phyloP scores from a whole-genome alignment of 2,113 vertebrate species.

The Rattus rattus region DNA sequence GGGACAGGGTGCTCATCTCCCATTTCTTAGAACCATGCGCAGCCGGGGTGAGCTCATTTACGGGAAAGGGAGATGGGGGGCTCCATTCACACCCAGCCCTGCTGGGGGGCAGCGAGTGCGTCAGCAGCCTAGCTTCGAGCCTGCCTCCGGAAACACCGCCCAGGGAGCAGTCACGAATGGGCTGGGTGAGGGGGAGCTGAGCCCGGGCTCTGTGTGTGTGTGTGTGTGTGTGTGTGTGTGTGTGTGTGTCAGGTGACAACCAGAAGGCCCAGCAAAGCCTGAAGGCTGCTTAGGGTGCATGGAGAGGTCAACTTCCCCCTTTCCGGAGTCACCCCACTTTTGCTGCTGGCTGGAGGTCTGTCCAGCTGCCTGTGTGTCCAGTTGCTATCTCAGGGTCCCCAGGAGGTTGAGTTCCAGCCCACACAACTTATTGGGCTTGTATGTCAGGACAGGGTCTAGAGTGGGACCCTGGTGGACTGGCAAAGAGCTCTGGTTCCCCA shows the following conservation, averaged over 20 bases:
- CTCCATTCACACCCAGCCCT: constrained; percentile 70
- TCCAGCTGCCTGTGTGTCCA: background rate
- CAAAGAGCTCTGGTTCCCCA: background rate
- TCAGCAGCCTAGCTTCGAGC: constrained; percentile 55
- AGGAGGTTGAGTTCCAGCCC: background rate
- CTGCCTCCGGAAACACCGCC: constrained; percentile 77
- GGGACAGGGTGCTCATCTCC: constrained; percentile 56
- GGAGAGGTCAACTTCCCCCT: constrained; percentile 68
- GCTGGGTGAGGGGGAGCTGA: constrained; percentile 46
- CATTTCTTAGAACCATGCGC: constrained; percentile 44
- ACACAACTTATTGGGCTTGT: background rate
- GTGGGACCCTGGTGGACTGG: constrained; percentile 41
- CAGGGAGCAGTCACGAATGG: constrained; percentile 78
- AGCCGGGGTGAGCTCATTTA: constrained; percentile 77
- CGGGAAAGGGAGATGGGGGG: constrained; percentile 81
- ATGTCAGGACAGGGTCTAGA: background rate
- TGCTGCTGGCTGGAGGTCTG: background rate
- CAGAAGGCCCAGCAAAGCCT: constrained; percentile 42
- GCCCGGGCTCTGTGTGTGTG: background rate
- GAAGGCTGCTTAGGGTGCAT: constrained; percentile 61
- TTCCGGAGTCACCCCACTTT: background rate
- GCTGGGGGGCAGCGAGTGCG: constrained; percentile 58
- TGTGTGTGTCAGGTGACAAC: constrained; percentile 72
- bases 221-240: background rate
- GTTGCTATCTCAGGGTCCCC: background rate